These are phyloP conservation scores for Paragorgia papillata DNA, from an alignment of 92 coral and sea anemone genomes.

Conservation along the genomic window DNA sequence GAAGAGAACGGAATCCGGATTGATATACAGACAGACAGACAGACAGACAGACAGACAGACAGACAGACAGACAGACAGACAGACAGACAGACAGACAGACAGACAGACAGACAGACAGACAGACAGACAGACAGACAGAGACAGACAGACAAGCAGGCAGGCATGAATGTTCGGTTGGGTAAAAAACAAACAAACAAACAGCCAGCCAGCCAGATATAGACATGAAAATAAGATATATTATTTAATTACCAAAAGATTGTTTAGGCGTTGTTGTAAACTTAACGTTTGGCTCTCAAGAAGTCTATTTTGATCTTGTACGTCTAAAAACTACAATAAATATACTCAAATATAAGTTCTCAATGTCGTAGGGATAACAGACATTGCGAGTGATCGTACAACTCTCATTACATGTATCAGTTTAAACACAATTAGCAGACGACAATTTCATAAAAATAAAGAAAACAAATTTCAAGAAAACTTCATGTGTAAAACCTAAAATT, in stretches of 20 bases:
- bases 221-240: not conserved
- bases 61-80: not conserved
- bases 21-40: constrained; percentile 1
- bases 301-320: constrained; percentile 85
- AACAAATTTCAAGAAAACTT: too few species aligned
- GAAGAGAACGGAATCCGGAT: too few species aligned
- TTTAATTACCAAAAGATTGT: constrained; percentile 76
- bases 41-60: not conserved
- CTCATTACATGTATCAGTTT: too few species aligned
- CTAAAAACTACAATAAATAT: constrained; percentile 62
- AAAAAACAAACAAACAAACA: not conserved
- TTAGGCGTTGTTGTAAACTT: constrained; percentile 92
- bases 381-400: too few species aligned
- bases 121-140: not conserved
- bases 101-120: not conserved
- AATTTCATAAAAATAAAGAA: too few species aligned
- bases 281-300: constrained; percentile 82
- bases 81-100: not conserved
- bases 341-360: not conserved
- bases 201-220: not conserved
- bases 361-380: too few species aligned
- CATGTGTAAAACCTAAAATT: too few species aligned
- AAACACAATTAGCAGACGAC: too few species aligned
- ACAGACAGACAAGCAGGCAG: not conserved
- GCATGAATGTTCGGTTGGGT: too few species aligned